These are phyloP conservation scores for Festucalex cinctus DNA, from an alignment of 2,113 vertebrate species.

Conservation along the genomic window DNA sequence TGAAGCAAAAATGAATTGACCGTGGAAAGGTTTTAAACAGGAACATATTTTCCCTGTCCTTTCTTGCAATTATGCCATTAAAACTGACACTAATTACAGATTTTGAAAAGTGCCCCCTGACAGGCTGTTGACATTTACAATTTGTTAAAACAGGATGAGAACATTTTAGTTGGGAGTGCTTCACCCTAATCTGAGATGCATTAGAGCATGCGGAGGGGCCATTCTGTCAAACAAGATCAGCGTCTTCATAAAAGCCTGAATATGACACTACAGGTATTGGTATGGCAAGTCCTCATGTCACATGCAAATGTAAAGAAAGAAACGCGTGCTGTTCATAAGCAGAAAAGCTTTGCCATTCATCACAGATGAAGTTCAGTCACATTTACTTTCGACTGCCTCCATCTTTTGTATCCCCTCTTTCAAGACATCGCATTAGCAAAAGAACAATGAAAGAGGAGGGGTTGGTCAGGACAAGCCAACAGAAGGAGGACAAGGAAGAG, in stretches of 20 bases:
- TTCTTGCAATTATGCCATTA: slow-evolving; percentile 2
- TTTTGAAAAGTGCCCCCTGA: not conserved
- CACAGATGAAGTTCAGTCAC: slow-evolving; percentile 65
- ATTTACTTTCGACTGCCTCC: slow-evolving; percentile 58
- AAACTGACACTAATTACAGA: not conserved
- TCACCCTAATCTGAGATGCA: slow-evolving; percentile 22
- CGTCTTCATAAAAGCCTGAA: slow-evolving; percentile 7
- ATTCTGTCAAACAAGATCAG: slow-evolving; percentile 24
- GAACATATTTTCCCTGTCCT: not conserved
- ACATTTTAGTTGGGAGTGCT: slow-evolving; percentile 28
- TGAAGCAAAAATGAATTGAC: not conserved
- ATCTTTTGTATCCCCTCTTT: slow-evolving; percentile 48
- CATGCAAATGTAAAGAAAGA: not conserved
- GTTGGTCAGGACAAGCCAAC: slow-evolving; percentile 33
- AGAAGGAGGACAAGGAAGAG: slow-evolving; percentile 49
- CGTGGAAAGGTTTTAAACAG: not conserved
- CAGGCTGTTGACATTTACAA: slow-evolving; percentile 14
- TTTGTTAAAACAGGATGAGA: slow-evolving; percentile 17
- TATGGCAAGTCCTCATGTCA: not conserved
- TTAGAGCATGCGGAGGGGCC: slow-evolving; percentile 1
- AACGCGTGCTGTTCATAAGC: slow-evolving; percentile 53
- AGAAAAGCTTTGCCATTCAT: slow-evolving; percentile 30
- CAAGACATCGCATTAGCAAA: slow-evolving; percentile 47
- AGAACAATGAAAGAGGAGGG: slow-evolving; percentile 48
- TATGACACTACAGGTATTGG: slow-evolving; percentile 4